phyloP scores from a whole-genome alignment of 2,113 vertebrate species.

The Rhipidura dahli region DNA sequence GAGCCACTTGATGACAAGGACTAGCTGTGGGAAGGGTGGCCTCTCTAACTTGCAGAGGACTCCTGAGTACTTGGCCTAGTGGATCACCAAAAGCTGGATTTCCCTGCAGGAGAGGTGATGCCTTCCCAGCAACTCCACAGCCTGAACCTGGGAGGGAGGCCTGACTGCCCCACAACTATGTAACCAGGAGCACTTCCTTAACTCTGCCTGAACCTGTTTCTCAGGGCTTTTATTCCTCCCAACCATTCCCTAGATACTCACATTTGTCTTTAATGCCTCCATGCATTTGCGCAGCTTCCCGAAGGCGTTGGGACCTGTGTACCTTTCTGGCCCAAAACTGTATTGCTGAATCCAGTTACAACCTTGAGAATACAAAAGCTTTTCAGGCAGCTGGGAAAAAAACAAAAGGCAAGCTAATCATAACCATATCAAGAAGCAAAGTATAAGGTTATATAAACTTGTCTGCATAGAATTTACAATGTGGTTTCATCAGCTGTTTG shows the following conservation, averaged over 20 bases:
- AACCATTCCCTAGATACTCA: constrained; percentile 40
- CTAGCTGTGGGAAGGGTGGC: background rate
- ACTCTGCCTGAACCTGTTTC: background rate
- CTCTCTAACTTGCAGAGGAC: background rate
- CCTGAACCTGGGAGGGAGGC: background rate
- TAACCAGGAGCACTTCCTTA: background rate
- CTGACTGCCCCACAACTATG: background rate
- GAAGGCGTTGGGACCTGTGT: constrained; percentile 76
- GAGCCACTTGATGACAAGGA: background rate
- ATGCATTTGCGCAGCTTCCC: constrained; percentile 80
- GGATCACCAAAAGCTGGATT: background rate
- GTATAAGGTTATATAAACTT: background rate
- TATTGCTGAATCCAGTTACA: constrained; percentile 86
- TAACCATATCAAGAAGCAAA: background rate
- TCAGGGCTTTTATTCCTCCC: background rate
- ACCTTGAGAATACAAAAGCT: constrained; percentile 82
- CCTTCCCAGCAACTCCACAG: background rate
- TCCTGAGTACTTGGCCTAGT: background rate
- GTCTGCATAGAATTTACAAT: background rate
- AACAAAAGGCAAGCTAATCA: background rate
- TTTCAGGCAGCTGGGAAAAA: constrained; percentile 76
- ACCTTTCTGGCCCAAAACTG: constrained; percentile 81
- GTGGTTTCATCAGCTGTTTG: background rate
- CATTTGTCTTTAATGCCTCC: constrained; percentile 74
- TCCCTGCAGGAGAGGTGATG: background rate